Conservation (phyloP, 53 echinoderm and acorn worm genomes). For the Actinopyga echinites region DNA sequence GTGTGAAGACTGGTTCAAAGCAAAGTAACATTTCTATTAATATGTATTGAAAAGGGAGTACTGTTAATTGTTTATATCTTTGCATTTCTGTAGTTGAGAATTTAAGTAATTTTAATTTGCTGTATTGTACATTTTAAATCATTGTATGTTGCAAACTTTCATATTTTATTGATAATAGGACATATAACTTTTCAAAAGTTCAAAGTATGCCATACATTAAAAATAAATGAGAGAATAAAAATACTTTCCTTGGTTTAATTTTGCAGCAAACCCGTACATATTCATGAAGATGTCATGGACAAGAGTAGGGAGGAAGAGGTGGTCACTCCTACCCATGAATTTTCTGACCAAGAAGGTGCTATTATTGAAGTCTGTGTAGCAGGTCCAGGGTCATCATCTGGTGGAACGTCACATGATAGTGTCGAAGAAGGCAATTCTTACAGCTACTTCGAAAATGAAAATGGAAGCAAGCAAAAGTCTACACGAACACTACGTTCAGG, state of each 20-base stretch:
- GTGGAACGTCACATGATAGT: neutral
- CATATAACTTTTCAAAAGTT: too few relatives aligned
- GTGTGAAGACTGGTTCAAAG: too few relatives aligned
- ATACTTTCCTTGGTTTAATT: neutral
- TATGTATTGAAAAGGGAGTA: too few relatives aligned
- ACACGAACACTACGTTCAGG: neutral
- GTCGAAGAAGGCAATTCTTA: neutral
- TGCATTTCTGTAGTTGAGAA: too few relatives aligned
- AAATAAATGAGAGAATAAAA: neutral
- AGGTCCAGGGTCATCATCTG: conserved; percentile 6
- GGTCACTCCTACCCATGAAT: conserved; percentile 76
- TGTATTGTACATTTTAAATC: too few relatives aligned
- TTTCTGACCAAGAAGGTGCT: conserved; percentile 50
- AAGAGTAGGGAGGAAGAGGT: conserved; percentile 65
- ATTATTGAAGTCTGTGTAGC: neutral
- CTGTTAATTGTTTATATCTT: too few relatives aligned
- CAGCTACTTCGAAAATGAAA: neutral
- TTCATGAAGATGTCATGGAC: conserved; percentile 1
- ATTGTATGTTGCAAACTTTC: too few relatives aligned
- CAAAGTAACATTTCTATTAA: too few relatives aligned
- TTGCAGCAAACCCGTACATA: neutral
- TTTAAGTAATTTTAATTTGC: too few relatives aligned
- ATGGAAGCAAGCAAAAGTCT: neutral
- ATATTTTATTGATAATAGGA: too few relatives aligned
- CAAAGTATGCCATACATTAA: too few relatives aligned